phyloP scores from a whole-genome alignment of 2,113 vertebrate genomes.

The Polyodon spathula region DNA sequence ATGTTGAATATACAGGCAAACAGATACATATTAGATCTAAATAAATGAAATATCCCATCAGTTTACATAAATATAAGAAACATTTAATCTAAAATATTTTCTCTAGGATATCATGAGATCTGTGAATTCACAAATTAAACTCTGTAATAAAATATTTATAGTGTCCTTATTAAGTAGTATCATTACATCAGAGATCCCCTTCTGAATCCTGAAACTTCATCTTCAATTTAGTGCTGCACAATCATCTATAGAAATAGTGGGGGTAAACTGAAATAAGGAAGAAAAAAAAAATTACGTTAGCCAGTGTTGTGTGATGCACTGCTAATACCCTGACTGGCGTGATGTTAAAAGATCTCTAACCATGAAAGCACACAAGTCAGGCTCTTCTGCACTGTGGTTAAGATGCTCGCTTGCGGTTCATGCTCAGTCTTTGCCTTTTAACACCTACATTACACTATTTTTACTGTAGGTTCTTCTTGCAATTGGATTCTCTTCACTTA shows the following conservation, averaged over 20 bases:
- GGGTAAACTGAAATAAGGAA: conserved; percentile 68
- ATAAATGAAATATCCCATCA: conserved; percentile 66
- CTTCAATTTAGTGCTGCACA: conserved; percentile 39
- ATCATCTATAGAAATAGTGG: conserved; percentile 95
- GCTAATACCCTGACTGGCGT: too few species aligned
- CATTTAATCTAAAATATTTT: conserved; percentile 78
- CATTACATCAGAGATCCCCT: conserved; percentile 50
- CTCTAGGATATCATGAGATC: conserved; percentile 69
- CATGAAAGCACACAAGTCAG: too few species aligned
- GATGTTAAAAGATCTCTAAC: too few species aligned
- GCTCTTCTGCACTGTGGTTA: too few species aligned
- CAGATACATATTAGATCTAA: conserved; percentile 39
- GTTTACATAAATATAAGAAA: conserved; percentile 85
- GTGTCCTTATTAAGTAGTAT: conserved; percentile 60
- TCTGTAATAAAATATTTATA: conserved; percentile 74
- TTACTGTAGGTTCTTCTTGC: too few species aligned
- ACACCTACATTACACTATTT: too few species aligned
- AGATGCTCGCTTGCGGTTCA: too few species aligned
- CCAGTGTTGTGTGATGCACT: too few species aligned
- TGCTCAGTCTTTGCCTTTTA: too few species aligned
- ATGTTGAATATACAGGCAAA: conserved; percentile 17
- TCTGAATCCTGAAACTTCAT: conserved; percentile 18
- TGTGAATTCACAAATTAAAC: conserved; percentile 59
- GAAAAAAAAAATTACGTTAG: conserved; percentile 6
- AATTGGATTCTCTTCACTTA: too few species aligned